These are phyloP conservation scores for Drosophila albomicans DNA, from an alignment of 1,140 invertebrate genomes.

Conservation along the genomic window DNA sequence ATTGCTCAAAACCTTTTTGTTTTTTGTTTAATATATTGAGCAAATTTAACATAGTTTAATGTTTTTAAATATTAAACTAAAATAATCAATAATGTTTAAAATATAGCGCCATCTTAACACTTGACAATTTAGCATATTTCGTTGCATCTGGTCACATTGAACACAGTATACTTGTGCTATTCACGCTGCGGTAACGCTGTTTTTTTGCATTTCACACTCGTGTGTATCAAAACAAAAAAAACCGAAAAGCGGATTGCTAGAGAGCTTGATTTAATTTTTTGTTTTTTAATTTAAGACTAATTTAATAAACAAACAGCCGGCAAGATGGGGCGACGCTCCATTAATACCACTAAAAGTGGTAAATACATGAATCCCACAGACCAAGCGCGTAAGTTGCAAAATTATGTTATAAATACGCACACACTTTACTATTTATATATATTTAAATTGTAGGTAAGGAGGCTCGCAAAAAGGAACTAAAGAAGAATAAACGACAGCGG, in stretches of 20 bases:
- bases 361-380: conserved; percentile 99
- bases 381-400: conserved; percentile 95
- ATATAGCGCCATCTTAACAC: too few relatives aligned
- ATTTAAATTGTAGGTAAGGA: conserved; percentile 92
- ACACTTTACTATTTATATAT: conserved; percentile 2
- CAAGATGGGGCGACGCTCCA: conserved; percentile 96
- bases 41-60: too few relatives aligned
- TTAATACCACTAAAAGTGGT: conserved; percentile 99
- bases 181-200: too few relatives aligned
- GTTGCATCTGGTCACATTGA: too few relatives aligned
- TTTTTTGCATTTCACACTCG: conserved; percentile 18
- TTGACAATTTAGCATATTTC: too few relatives aligned
- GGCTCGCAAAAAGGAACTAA: conserved; percentile 98
- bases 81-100: too few relatives aligned
- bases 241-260: background rate
- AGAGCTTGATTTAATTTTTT: background rate
- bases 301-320: conserved; percentile 3
- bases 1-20: too few relatives aligned
- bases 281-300: background rate
- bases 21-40: too few relatives aligned
- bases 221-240: conserved; percentile 11
- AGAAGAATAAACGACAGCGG: conserved; percentile 98
- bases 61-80: too few relatives aligned
- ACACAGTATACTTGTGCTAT: too few relatives aligned
- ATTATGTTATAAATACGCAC: background rate